Evolutionary conservation across 2,888 invertebrate genomes (phyloP), one percentile per base, ranked within the genome.

Genomic region (Nomada fucata): DNA sequence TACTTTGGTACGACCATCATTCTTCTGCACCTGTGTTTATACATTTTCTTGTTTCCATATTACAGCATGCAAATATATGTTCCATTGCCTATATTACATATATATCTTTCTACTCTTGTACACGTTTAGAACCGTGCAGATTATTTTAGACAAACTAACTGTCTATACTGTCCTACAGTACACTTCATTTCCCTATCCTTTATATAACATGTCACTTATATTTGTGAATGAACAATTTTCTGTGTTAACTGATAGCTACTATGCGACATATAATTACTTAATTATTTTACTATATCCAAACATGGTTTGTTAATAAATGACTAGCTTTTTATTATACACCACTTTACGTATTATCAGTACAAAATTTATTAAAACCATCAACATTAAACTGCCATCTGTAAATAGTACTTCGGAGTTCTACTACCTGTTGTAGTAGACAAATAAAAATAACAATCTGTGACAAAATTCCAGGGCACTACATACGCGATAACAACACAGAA

Each of bases 1-100:
- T 83, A 70, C 73, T 65, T 79, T 82, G 81, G 76, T 74, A 77
- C 50, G 71, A 60, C 61, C 42, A 73, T 44, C 44, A 64, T 71
- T 78, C 52, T 64, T 50, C 67, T 79, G 63, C 69, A 76, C 36
- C 72, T 76, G n/a, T 59, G 36, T 67, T 52, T 57, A 68, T 69
- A 61, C 68, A 23, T 44, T 18, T 67, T 20, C 53, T 42, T 67
- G 26, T 63, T 42, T 53, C 42, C 55, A 59, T 55, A 65, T 77
- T 81, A 69, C 74, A 47, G 81, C 81, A 81, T 81, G 81, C 47
- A 57, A 10, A 44, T 53, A 42, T 52, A 36, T 2, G 61, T 18
- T 44, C 61, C 9, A 47, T 60, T 42, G 26, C 29, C 26, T 60
- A 29, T 69, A 36, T 29, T 23, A 18, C 18, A 29, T 60, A 47